These are phyloP conservation scores for Poecilia latipinna DNA, from an alignment of 2,113 vertebrate species.

Conservation along the genomic window DNA sequence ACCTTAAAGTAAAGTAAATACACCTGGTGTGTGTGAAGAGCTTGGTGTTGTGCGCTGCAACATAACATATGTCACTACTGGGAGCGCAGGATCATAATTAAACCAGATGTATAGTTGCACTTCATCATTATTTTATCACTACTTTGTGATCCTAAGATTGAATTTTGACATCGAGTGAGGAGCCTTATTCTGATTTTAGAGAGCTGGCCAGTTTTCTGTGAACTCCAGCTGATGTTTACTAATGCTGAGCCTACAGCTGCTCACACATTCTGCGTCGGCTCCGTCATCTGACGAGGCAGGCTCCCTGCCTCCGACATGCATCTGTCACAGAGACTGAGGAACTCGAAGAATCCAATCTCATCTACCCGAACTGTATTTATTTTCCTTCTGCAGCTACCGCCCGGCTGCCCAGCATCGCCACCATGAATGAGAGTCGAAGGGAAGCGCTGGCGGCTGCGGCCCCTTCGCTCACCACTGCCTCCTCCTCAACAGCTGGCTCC, in stretches of 20 bases:
- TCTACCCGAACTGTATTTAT: slow-evolving; percentile 25
- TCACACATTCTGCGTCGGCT: slow-evolving; percentile 52
- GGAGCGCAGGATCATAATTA: slow-evolving; percentile 24
- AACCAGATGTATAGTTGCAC: slow-evolving; percentile 13
- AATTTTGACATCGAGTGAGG: slow-evolving; percentile 50
- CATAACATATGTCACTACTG: neutral
- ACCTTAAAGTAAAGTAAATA: slow-evolving; percentile 39
- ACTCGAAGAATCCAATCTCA: slow-evolving; percentile 18
- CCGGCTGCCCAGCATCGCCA: slow-evolving; percentile 77
- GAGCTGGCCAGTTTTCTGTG: slow-evolving; percentile 50
- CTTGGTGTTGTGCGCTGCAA: neutral
- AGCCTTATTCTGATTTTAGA: slow-evolving; percentile 59
- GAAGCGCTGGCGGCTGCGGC: slow-evolving; percentile 91
- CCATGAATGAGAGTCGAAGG: slow-evolving; percentile 88
- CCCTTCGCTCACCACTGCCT: slow-evolving; percentile 80
- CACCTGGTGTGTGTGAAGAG: slow-evolving; percentile 48
- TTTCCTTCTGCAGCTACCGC: slow-evolving; percentile 65
- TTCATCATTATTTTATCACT: slow-evolving; percentile 33
- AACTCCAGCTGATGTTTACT: slow-evolving; percentile 77
- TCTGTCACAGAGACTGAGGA: slow-evolving; percentile 49
- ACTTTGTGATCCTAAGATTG: slow-evolving; percentile 54
- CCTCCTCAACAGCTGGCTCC: slow-evolving; percentile 74
- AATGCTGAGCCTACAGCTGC: slow-evolving; percentile 77
- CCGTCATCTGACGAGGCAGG: slow-evolving; percentile 50
- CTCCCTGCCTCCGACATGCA: slow-evolving; percentile 40